These are phyloP conservation scores for Siphamia tubifer DNA, from an alignment of 2,113 vertebrate genomes.

Conservation along the genomic window DNA sequence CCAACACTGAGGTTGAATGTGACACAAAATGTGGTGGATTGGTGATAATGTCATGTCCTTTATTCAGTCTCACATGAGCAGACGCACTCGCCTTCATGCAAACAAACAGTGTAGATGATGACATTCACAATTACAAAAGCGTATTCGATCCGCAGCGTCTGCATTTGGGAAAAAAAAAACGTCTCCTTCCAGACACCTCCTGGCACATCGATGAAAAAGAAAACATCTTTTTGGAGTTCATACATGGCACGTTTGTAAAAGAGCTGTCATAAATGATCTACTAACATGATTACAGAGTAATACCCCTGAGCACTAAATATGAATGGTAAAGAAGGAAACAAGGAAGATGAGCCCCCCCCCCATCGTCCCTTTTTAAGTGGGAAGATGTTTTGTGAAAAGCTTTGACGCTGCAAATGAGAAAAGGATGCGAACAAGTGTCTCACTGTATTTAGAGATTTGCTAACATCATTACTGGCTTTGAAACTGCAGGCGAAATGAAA, in stretches of 20 bases:
- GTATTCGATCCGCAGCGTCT: neutral
- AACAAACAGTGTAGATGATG: constrained; percentile 33
- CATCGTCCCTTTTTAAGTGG: constrained; percentile 2
- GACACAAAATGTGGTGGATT: constrained; percentile 22
- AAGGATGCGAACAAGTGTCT: neutral
- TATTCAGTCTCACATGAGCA: constrained; percentile 6
- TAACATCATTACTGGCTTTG: constrained; percentile 1
- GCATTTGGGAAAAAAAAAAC: constrained; percentile 17
- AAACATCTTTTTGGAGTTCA: constrained; percentile 25
- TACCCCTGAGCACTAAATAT: constrained; percentile 18
- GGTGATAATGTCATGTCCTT: constrained; percentile 38
- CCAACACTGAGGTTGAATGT: constrained; percentile 3
- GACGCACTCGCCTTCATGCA: constrained; percentile 1
- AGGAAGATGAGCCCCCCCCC: neutral
- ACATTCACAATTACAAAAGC: constrained; percentile 18
- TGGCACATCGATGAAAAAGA: constrained; percentile 10
- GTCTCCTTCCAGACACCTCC: constrained; percentile 30
- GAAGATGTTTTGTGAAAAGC: constrained; percentile 32
- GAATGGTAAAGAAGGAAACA: neutral
- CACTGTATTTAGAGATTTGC: constrained; percentile 1
- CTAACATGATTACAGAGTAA: constrained; percentile 54
- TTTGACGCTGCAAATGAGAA: constrained; percentile 9
- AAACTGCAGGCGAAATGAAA: neutral
- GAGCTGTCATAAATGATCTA: constrained; percentile 54
- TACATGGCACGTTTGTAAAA: constrained; percentile 30